Evolutionary conservation across 2,113 vertebrate genomes (phyloP), one percentile per base, ranked within the genome.

Genomic region (Numenius arquata): DNA sequence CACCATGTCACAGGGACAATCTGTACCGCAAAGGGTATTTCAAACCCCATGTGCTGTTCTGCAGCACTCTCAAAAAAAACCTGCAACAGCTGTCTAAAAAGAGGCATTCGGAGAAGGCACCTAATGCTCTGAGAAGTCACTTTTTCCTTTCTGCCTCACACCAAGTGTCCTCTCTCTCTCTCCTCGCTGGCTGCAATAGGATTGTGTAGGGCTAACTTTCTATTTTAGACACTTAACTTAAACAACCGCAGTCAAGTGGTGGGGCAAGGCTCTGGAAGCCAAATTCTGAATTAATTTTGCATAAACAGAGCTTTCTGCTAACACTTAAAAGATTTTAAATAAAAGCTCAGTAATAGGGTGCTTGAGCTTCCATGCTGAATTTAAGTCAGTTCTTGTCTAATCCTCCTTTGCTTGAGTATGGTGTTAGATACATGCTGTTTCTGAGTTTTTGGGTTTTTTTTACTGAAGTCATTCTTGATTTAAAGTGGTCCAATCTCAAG

Each of bases 51-150:
- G 2, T 16, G 27, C 52, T 53, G 32, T 59, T 52, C 27, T 3
- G 2, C 36, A 21, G 19, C 5, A 0, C 4, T 3, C 59, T 71
- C 15, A 22, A 52, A 79, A 22, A 52, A 79, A n/a, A 47, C 3
- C 34, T 29, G 32, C 5, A 8, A 20, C 0, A 0, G 48, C 56
- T 7, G 1, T 56, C 34, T 65, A 13, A n/a, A 26, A 43, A 58
- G 20, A 10, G 17, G 9, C 11, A 12, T 70, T 92, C 2, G 0
- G 53, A 85, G 43, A 50, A 59, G 34, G 36, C 27, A 61, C 18
- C n/a, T 36, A 8, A 10, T 18, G 26, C 52, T 52, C 62, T 0
- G 1, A 50, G 47, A 55, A 66, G 27, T 55, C 21, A 11, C 27
- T 48, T 70, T 38, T 55, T 76, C 48, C 43, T 63, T 63, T 65